These are phyloP conservation scores for Hirudo medicinalis DNA, from an alignment of 1,140 invertebrate genomes.

Conservation along the genomic window DNA sequence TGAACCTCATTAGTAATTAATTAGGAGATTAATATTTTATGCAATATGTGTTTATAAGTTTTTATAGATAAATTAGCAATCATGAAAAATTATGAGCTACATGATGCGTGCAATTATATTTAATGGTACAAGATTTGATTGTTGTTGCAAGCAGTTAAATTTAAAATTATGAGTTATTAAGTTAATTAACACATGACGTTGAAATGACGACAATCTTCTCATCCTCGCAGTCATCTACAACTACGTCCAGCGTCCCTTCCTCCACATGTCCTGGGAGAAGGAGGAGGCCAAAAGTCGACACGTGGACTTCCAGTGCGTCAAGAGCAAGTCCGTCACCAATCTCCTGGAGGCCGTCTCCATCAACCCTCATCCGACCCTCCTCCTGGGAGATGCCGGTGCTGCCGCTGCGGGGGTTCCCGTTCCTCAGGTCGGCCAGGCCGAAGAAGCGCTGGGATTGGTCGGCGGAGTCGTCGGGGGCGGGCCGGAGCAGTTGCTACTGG, in stretches of 20 bases:
- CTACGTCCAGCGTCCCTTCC: constrained; percentile 97
- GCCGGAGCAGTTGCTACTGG: background rate
- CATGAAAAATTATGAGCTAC: too few relatives aligned
- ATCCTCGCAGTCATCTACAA: constrained; percentile 75
- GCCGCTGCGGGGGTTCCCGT: background rate
- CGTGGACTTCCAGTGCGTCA: constrained; percentile 73
- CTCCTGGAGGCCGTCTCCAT: constrained; percentile 22
- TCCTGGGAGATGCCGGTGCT: background rate
- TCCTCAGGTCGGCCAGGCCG: background rate
- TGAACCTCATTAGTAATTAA: too few relatives aligned
- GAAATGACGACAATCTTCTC: background rate
- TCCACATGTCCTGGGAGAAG: constrained; percentile 99
- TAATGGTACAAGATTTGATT: too few relatives aligned
- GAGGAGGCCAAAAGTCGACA: constrained; percentile 97
- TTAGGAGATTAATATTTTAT: too few relatives aligned
- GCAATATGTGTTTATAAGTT: too few relatives aligned
- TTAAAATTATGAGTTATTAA: too few relatives aligned
- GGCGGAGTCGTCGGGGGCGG: background rate
- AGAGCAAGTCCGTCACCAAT: constrained; percentile 41
- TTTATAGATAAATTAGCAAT: too few relatives aligned
- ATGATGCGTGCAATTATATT: too few relatives aligned
- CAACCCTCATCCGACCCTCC: background rate
- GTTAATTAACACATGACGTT: background rate
- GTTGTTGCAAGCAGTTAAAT: too few relatives aligned
- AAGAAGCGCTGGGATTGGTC: background rate